Conservation (phyloP, 2,797 vertebrate species). For the Zenarchopterus dispar region DNA sequence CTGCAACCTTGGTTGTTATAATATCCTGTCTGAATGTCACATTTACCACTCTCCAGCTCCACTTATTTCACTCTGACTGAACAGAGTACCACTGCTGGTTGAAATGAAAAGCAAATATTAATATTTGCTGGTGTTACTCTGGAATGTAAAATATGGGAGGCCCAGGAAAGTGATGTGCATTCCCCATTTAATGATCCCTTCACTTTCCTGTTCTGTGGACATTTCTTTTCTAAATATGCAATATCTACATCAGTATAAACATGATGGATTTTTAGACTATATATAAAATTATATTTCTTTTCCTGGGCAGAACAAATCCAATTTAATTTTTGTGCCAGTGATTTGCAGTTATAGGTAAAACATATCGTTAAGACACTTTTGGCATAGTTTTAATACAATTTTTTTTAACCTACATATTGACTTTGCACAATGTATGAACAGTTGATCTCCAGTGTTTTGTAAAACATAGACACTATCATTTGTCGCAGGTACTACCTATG, state of each 20-base stretch:
- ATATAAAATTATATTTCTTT: neutral
- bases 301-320: too few relatives aligned
- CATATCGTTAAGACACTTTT: neutral
- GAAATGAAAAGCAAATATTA: conserved; percentile 90
- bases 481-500: conserved; percentile 15
- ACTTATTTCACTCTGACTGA: conserved; percentile 51
- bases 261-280: conserved; percentile 1
- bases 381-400: neutral
- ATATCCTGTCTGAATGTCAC: conserved; percentile 78
- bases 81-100: conserved; percentile 69
- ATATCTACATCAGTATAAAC: conserved; percentile 15
- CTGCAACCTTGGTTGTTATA: conserved; percentile 50
- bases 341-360: neutral
- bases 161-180: conserved; percentile 72
- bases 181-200: conserved; percentile 75
- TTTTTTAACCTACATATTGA: conserved; percentile 9
- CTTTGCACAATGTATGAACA: conserved; percentile 2
- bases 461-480: conserved; percentile 16
- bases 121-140: conserved; percentile 78
- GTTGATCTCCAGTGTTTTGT: conserved; percentile 18
- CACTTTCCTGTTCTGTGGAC: conserved; percentile 42
- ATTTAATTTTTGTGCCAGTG: too few relatives aligned
- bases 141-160: conserved; percentile 78
- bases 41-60: conserved; percentile 51
- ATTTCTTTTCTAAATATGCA: conserved; percentile 34